Conservation (phyloP, 2,113 vertebrate species). For the Lepisosteus oculatus region DNA sequence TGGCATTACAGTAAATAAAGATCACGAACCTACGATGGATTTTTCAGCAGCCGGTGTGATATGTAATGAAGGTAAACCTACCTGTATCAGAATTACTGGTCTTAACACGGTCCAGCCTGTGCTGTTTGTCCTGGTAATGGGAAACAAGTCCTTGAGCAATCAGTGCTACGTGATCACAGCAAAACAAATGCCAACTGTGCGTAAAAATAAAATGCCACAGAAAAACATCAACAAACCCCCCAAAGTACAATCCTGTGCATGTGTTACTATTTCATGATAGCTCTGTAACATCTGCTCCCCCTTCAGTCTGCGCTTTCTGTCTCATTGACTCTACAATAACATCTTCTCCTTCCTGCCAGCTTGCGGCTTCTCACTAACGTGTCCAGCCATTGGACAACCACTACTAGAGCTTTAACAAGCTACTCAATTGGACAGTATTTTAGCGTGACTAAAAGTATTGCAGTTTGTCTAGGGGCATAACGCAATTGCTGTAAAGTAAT, state of each 20-base stretch:
- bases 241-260: conserved; percentile 1
- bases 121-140: too few relatives aligned
- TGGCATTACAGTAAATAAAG: too few relatives aligned
- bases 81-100: too few relatives aligned
- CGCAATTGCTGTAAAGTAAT: not conserved
- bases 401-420: conserved; percentile 5
- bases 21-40: too few relatives aligned
- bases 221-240: not conserved
- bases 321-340: conserved; percentile 20
- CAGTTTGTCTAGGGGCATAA: not conserved
- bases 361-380: conserved; percentile 27
- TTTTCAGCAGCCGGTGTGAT: too few relatives aligned
- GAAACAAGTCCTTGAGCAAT: too few relatives aligned
- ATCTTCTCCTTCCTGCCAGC: conserved; percentile 35
- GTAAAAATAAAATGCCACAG: not conserved
- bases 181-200: not conserved
- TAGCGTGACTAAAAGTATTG: not conserved
- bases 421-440: conserved; percentile 6
- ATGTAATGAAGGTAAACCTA: too few relatives aligned
- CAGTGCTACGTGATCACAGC: too few relatives aligned
- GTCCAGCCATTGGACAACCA: conserved; percentile 30
- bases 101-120: too few relatives aligned
- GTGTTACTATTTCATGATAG: not conserved
- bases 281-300: not conserved
- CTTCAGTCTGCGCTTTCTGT: conserved; percentile 2